These are phyloP conservation scores for Anthonomus grandis DNA, from an alignment of 1,140 invertebrate species.

Conservation along the genomic window DNA sequence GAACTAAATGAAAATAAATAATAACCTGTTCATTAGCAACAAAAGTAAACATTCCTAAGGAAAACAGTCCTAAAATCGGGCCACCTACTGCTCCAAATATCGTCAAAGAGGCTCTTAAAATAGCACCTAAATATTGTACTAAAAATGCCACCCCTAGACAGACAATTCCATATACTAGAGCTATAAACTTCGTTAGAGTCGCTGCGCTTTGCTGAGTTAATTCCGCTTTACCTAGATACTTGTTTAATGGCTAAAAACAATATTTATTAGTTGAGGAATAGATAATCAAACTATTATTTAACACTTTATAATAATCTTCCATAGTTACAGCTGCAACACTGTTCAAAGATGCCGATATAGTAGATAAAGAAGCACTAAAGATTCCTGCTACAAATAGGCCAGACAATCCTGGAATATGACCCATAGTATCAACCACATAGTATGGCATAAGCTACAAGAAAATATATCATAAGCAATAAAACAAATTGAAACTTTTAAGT, in stretches of 20 bases:
- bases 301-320: conserved; percentile 71
- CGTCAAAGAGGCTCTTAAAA: conserved; percentile 70
- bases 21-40: conserved; percentile 56
- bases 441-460: conserved; percentile 62
- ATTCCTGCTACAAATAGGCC: conserved; percentile 81
- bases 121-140: conserved; percentile 66
- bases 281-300: too few species aligned
- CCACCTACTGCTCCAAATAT: conserved; percentile 80
- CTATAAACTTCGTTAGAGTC: conserved; percentile 58
- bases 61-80: conserved; percentile 74
- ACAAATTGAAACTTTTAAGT: too few species aligned
- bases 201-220: conserved; percentile 41
- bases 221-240: conserved; percentile 30
- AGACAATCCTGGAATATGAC: conserved; percentile 64
- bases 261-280: too few species aligned
- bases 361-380: conserved; percentile 81
- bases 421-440: conserved; percentile 75
- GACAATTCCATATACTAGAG: conserved; percentile 63
- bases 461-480: too few species aligned
- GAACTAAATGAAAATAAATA: conserved; percentile 1
- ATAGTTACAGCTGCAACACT: conserved; percentile 81
- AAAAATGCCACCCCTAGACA: conserved; percentile 71
- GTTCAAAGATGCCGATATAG: conserved; percentile 80
- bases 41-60: conserved; percentile 70
- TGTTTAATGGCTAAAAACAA: conserved; percentile 47